A percentile compares a stretch with the other conserved stretches of the same genome.
These are phyloP conservation scores for Hydropsyche tenuis DNA, from an alignment of 1,140 invertebrate genomes.

Conservation along the genomic window DNA sequence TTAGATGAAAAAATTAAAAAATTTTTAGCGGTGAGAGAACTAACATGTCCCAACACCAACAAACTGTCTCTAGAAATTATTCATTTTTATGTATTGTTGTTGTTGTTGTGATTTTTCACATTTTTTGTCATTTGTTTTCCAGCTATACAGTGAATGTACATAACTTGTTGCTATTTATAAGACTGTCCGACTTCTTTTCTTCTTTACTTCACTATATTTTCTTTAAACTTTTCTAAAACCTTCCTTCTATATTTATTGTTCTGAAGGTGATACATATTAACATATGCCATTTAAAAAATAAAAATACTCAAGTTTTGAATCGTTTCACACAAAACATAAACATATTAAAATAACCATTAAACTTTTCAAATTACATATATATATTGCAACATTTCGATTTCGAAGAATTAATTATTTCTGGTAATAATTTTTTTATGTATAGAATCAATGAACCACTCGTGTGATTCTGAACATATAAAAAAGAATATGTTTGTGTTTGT, in stretches of 20 bases:
- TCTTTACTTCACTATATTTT: conserved; percentile 35
- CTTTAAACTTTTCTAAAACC: conserved; percentile 13
- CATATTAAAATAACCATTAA: too few species aligned
- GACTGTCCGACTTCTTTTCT: background rate
- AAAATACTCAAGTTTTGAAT: too few species aligned
- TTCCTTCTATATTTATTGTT: conserved; percentile 19
- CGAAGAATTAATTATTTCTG: too few species aligned
- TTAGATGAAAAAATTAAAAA: conserved; percentile 94
- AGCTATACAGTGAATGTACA: conserved; percentile 47
- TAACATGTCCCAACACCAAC: conserved; percentile 15
- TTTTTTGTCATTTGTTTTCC: conserved; percentile 43
- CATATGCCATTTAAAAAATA: conserved; percentile 14
- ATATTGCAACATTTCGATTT: too few species aligned
- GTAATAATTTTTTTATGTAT: too few species aligned
- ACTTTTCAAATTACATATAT: too few species aligned
- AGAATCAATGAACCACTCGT: too few species aligned
- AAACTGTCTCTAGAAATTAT: background rate
- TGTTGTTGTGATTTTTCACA: conserved; percentile 39
- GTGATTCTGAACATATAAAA: too few species aligned
- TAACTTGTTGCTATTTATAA: conserved; percentile 26
- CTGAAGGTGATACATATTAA: conserved; percentile 25
- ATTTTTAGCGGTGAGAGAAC: conserved; percentile 85
- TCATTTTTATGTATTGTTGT: conserved; percentile 29
- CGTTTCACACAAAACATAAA: conserved; percentile 5
- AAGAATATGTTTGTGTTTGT: conserved; percentile 14